Base-by-base conservation (phyloP, 2,888 invertebrate genomes). In the Andrena praecox region DNA sequence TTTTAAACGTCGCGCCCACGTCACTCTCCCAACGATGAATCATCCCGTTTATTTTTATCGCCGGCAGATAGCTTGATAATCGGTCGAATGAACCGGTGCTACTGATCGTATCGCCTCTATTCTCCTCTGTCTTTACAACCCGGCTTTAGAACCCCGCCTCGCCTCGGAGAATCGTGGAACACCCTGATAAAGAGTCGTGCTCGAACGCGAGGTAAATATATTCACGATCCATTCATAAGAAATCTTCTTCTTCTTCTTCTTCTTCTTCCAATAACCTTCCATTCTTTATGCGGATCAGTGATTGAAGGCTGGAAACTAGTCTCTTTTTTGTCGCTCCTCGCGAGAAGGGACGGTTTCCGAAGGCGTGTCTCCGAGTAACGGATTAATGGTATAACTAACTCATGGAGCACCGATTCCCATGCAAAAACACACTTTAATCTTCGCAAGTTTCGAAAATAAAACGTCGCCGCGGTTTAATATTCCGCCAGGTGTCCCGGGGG, bases 31-130 rank as follows among this genome's bases (percentile, higher is more conserved):
- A 12, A 6, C 29, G n/a, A 6, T 67, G 77, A 80, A 77, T 77
- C 77, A 77, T 54, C 52, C 42, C 20, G 33, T 54, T 77, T 77
- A 77, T 66, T 64, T 59, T 64, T 64, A 64, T 69, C 48, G 12
- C 7, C 24, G 16, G n/a, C 60, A 12, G 50, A 20, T 56, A 42
- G 42, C 42, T 42, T 42, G 48, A 50, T 33, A 52, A 64, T 77
- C 67, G 10, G 4, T 29, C 56, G 20, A 20, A 12, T 52, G 7
- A 4, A 27, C 16, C 27, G 52, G 24, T 59, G 35, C n/a, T 27
- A 16, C 54, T 5, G 68, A 69, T 69, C 56, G 7, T 56, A 42
- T 69, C 56, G 10, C 31, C 20, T 20, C n/a, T 64, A 12, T 24
- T n/a, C n/a, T 56, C 10, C 20, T 20, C n/a, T n/a, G 52, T 8